Percentiles rank a stretch among this genome's conserved stretches.
Evolutionary conservation across 1,140 invertebrate genomes (phyloP).

Genomic region (Aethina tumida): DNA sequence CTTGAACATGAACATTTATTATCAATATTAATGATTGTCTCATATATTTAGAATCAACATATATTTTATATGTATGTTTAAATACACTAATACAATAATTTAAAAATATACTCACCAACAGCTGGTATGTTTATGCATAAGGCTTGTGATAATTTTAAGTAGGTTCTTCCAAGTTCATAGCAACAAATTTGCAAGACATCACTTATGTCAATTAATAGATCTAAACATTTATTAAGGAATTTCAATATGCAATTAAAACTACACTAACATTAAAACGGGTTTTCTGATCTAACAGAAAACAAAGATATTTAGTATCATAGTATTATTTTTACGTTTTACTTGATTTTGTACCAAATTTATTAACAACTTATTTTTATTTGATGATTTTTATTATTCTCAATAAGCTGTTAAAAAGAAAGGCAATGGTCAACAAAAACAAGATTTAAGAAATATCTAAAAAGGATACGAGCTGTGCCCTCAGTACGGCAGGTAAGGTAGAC

Average conservation of each 20-base stretch:
- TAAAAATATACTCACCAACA: conserved; percentile 58
- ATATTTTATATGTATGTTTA: conserved; percentile 1
- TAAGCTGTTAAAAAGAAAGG: too few relatives aligned
- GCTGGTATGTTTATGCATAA: conserved; percentile 89
- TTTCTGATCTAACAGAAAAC: too few relatives aligned
- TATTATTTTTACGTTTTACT: too few relatives aligned
- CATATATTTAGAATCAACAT: conserved; percentile 1
- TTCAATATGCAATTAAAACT: too few relatives aligned
- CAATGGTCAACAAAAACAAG: neutral
- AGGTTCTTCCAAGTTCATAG: conserved; percentile 88
- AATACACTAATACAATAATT: conserved; percentile 6
- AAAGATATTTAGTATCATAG: too few relatives aligned
- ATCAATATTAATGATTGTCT: neutral
- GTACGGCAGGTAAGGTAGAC: conserved; percentile 95
- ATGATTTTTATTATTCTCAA: too few relatives aligned
- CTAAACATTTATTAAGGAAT: conserved; percentile 39
- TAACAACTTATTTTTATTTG: too few relatives aligned
- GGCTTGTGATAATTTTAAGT: conserved; percentile 77
- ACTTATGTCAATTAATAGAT: conserved; percentile 96
- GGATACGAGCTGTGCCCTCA: conserved; percentile 88
- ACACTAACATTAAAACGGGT: too few relatives aligned
- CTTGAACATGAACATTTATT: too few relatives aligned
- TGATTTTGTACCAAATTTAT: too few relatives aligned
- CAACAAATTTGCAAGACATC: conserved; percentile 95
- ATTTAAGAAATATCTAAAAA: conserved; percentile 37